Percentiles rank a stretch among this genome's conserved stretches.
Evolutionary conservation across 2,113 vertebrate species (phyloP).

Genomic region (Lanius ludovicianus): DNA sequence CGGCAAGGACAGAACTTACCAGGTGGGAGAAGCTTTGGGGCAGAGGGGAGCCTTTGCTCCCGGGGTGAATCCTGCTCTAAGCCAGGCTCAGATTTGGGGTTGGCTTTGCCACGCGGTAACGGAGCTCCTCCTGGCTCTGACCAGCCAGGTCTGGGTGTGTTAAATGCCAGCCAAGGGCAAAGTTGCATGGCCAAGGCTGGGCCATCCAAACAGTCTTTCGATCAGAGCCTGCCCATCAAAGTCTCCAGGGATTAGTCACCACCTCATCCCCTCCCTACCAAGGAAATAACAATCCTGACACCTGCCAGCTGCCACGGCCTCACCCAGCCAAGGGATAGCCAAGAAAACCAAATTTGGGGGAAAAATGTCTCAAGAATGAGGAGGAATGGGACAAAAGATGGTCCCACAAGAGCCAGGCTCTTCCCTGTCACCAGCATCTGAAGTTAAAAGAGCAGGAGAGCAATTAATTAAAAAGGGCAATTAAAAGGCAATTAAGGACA

Average conservation of each 20-base stretch:
- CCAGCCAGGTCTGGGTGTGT: fast-evolving
- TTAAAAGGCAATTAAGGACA: background rate
- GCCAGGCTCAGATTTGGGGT: background rate
- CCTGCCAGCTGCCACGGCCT: background rate
- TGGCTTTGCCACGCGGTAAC: fast-evolving
- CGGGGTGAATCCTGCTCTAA: background rate
- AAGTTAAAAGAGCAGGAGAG: background rate
- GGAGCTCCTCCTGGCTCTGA: fast-evolving
- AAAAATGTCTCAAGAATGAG: background rate
- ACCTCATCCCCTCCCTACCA: background rate
- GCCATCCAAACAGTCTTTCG: fast-evolving
- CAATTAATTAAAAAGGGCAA: background rate
- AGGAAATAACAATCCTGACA: background rate
- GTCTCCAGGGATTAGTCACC: background rate
- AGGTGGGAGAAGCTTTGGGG: background rate
- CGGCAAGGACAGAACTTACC: background rate
- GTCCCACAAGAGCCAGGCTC: background rate
- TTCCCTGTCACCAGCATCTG: fast-evolving
- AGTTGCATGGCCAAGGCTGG: background rate
- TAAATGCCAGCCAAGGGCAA: background rate
- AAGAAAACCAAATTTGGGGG: fast-evolving
- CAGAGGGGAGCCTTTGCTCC: background rate
- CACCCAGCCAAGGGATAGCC: fast-evolving
- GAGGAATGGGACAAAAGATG: background rate
- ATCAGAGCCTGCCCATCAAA: background rate